phyloP scores from a whole-genome alignment of 37 sponge, comb jelly and placozoan species.

The Bolinopsis microptera region DNA sequence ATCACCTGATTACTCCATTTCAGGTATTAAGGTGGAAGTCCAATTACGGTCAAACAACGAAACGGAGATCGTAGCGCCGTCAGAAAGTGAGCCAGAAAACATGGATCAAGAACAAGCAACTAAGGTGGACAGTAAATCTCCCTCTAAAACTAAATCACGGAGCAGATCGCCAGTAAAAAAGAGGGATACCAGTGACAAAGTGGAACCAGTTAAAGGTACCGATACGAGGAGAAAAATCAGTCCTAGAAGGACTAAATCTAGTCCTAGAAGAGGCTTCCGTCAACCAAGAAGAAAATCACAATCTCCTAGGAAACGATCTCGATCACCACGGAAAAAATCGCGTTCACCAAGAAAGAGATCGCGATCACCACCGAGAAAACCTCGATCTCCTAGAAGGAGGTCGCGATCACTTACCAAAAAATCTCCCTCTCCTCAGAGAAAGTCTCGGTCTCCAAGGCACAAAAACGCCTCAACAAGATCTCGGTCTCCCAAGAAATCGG shows the following conservation, averaged over 20 bases:
- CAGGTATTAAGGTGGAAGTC: constrained; percentile 51
- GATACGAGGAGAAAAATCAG: neutral
- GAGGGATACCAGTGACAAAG: neutral
- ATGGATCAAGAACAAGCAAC: neutral
- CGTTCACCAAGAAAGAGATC: neutral
- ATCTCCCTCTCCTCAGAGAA: neutral
- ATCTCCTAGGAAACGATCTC: neutral
- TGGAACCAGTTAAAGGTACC: neutral
- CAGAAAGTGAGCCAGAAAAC: neutral
- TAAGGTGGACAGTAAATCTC: neutral
- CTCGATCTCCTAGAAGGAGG: constrained; percentile 10
- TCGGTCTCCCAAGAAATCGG: neutral
- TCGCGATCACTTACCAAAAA: neutral
- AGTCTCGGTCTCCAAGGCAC: neutral
- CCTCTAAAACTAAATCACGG: neutral
- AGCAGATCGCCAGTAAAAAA: neutral
- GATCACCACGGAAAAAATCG: neutral
- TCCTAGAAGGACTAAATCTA: neutral
- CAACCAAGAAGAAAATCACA: neutral
- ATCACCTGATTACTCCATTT: no score
- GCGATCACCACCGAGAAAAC: neutral
- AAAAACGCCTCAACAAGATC: neutral
- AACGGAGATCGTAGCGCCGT: neutral
- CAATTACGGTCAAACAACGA: neutral
- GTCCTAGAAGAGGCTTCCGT: neutral